Evolutionary conservation across 2,113 vertebrate species (phyloP).

Genomic region (Clarias macrocephalus): DNA sequence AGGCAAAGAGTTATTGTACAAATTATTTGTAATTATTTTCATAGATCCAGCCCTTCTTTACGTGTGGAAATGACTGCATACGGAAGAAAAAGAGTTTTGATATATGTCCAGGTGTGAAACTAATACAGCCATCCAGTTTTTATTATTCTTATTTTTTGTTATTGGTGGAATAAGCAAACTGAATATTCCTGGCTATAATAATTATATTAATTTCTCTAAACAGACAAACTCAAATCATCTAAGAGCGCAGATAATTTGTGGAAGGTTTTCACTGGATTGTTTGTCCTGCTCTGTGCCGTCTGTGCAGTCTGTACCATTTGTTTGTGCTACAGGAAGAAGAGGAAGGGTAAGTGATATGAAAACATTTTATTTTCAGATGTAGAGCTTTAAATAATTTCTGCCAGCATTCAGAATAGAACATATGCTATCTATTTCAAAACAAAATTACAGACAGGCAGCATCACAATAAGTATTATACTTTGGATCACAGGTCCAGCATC

Average conservation of each 20-base stretch:
- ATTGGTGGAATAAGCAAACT: background rate
- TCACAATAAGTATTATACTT: background rate
- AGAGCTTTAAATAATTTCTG: background rate
- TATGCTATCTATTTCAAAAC: background rate
- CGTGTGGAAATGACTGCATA: slow-evolving; percentile 68
- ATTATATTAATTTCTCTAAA: background rate
- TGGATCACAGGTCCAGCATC: background rate
- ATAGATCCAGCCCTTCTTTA: slow-evolving; percentile 72
- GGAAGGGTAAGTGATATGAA: slow-evolving; percentile 11
- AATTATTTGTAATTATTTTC: slow-evolving; percentile 27
- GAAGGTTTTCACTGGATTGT: slow-evolving; percentile 12
- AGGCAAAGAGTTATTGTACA: background rate
- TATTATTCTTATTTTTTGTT: background rate
- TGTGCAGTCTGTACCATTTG: slow-evolving; percentile 30
- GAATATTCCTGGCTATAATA: background rate
- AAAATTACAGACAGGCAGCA: background rate
- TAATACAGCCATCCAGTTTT: background rate
- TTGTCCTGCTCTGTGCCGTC: slow-evolving; percentile 30
- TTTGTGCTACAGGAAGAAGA: slow-evolving; percentile 9
- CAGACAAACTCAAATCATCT: background rate
- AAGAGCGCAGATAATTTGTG: slow-evolving; percentile 2
- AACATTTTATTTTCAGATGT: background rate
- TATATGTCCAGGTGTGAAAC: slow-evolving; percentile 51
- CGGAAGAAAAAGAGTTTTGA: slow-evolving; percentile 27
- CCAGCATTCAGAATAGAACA: background rate